phyloP scores from a whole-genome alignment of 2,113 vertebrate genomes.

The Nycticebus coucang region DNA sequence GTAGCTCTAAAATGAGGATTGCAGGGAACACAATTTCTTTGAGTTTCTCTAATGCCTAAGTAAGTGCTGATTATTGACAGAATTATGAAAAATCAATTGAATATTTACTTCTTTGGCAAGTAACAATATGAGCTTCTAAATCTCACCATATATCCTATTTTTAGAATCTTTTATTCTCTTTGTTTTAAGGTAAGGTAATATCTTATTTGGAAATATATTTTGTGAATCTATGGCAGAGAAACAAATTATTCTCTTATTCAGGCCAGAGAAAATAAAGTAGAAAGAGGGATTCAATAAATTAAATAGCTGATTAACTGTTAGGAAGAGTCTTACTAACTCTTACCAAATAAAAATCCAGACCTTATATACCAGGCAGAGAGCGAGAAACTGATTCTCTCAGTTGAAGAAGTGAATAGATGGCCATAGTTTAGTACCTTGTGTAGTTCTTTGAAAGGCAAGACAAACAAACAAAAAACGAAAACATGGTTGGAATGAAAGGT shows the following conservation, averaged over 20 bases:
- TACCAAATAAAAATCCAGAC: neutral
- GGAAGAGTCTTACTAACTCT: neutral
- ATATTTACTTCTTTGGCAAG: neutral
- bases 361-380: neutral
- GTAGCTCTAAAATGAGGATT: neutral
- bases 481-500: neutral
- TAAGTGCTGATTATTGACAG: neutral
- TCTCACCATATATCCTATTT: neutral
- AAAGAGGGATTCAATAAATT: neutral
- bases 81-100: neutral
- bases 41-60: neutral
- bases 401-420: neutral
- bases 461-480: neutral
- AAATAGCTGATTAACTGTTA: neutral
- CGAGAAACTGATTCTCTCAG: neutral
- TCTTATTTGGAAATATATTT: neutral
- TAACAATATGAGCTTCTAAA: neutral
- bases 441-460: conserved; percentile 9
- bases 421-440: neutral
- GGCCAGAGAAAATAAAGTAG: neutral
- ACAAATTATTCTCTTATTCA: neutral
- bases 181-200: neutral
- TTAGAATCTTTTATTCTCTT: neutral
- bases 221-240: neutral
- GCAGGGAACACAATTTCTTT: neutral